Base-by-base conservation (phyloP, 2,888 invertebrate species). In the Eristalis pertinax region DNA sequence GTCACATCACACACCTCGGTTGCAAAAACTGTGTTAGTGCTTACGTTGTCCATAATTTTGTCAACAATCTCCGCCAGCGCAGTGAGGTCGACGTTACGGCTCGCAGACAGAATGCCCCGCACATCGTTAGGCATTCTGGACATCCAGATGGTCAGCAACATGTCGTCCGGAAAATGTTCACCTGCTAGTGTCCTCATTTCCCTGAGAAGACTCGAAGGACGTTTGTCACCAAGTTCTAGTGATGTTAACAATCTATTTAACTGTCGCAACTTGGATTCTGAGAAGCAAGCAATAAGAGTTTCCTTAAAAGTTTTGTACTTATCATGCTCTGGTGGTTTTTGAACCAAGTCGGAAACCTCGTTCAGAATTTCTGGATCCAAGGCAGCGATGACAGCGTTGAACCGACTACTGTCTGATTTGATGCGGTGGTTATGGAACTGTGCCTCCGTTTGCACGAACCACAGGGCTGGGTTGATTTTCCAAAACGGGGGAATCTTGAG, bases 201-300 rank as follows among this genome's bases (percentile, higher is more conserved):
- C 26, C 72, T 79, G 11, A 65, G 19, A 8, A 60, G 70, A 70
- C 78, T 78, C 22, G 77, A 77, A 7, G 69, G 38, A 11, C 68
- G 69, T 29, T 63, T 69, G 38, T 64, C 77, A 15, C 38, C 70
- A 1, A 78, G 65, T 43, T 72, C 65, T 0, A 72, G 26, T 1
- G 43, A 58, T 4, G 60, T 79, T 65, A 72, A 60, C 7, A 64
- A 58, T 35, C 38, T 32, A n/a, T 38, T 60, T 13, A 70, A 15
- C n/a, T 62, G 70, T 26, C 70, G 11, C 58, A 35, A 19, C 35
- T 69, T 69, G n/a, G 43, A 67, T n/a, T 67, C 67, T 15, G 67
- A 24, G 43, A 67, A 67, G 1, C 8, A 8, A 10, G 32, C 32
- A 32, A 32, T 32, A 8, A 32, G 32, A 32, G 32, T 32, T 32